A percentile compares a stretch with the other conserved stretches of the same genome.
Conservation (phyloP, 2,797 vertebrate genomes). For the Peromyscus nudipes region DNA sequence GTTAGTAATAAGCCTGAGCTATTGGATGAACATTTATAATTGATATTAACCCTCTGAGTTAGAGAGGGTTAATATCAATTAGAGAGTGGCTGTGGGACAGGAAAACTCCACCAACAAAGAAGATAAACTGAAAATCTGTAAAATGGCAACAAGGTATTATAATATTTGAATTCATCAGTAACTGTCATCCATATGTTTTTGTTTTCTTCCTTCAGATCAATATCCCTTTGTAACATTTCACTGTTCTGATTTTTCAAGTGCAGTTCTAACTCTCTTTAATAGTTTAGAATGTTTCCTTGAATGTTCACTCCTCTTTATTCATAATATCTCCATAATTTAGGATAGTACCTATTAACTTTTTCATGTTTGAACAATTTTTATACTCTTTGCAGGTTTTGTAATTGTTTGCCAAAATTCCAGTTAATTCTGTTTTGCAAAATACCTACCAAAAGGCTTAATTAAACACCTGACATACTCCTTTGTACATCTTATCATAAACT, state of each 20-base stretch:
- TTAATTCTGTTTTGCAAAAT: background rate
- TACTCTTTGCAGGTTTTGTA: background rate
- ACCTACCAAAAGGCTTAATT: background rate
- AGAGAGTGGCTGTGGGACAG: no score
- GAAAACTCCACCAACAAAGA: no score
- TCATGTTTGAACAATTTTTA: background rate
- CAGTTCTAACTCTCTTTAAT: background rate
- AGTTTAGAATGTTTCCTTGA: background rate
- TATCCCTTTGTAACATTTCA: background rate
- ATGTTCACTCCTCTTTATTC: background rate
- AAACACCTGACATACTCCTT: background rate
- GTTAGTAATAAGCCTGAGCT: no score
- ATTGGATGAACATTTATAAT: no score
- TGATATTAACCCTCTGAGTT: no score
- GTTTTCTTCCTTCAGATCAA: background rate
- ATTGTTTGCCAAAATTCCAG: conserved; percentile 12
- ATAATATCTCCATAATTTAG: background rate
- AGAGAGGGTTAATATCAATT: no score
- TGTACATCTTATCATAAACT: background rate
- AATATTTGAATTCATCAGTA: no score
- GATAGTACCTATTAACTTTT: background rate
- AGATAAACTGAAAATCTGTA: no score
- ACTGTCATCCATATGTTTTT: no score
- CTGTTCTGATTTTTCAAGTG: background rate
- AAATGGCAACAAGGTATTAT: no score